These are phyloP conservation scores for Hormiphora californensis DNA, from an alignment of 37 sponge, comb jelly and placozoan species.

Conservation along the genomic window DNA sequence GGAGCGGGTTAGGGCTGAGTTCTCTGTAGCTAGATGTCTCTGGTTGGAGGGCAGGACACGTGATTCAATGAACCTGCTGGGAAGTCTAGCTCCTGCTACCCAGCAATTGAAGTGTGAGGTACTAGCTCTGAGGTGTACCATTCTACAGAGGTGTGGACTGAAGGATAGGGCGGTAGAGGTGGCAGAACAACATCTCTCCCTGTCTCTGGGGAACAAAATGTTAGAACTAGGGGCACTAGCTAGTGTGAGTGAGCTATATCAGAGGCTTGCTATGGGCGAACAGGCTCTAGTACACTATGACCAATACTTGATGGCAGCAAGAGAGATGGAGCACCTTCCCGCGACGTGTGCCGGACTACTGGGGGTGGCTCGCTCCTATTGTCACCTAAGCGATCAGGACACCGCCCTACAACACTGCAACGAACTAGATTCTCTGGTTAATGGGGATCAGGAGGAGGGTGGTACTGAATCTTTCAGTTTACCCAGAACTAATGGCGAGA, in stretches of 20 bases:
- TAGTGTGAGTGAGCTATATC: neutral
- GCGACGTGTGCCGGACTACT: neutral
- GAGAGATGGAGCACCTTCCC: constrained; percentile 3
- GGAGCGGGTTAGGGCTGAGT: neutral
- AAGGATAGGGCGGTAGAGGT: neutral
- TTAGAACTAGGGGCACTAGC: neutral
- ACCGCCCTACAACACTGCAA: neutral
- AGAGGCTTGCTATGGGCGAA: neutral
- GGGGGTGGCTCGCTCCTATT: neutral
- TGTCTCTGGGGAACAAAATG: neutral
- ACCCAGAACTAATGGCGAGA: neutral
- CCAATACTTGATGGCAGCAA: neutral
- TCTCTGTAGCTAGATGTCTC: neutral
- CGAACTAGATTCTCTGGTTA: no score
- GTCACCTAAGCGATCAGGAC: neutral
- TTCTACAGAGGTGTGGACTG: no score
- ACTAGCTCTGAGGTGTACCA: no score
- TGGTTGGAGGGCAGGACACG: constrained; percentile 20
- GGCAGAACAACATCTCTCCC: neutral
- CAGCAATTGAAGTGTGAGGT: no score
- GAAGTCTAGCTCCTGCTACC: neutral
- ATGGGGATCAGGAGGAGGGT: neutral
- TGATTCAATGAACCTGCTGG: neutral
- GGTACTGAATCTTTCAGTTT: neutral
- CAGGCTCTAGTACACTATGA: constrained; percentile 41